phyloP scores from a whole-genome alignment of 2,113 vertebrate species.

The Cranoglanis bouderius region DNA sequence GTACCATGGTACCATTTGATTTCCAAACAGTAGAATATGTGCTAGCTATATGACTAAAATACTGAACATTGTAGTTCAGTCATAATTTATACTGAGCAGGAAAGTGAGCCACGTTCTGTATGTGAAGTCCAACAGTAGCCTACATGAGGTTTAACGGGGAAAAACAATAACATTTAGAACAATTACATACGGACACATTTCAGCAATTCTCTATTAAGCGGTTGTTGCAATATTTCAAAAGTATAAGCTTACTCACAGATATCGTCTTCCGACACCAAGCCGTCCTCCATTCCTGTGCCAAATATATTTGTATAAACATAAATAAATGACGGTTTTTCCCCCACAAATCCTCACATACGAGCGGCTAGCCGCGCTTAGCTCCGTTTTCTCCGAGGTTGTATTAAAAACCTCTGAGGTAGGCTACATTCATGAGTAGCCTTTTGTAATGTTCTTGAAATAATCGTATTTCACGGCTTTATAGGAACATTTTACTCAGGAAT shows the following conservation, averaged over 20 bases:
- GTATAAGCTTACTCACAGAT: constrained; percentile 61
- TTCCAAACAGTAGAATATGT: not conserved
- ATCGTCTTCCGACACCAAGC: constrained; percentile 68
- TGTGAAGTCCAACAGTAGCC: not conserved
- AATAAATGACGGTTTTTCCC: not conserved
- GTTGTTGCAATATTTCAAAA: not conserved
- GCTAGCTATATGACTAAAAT: not conserved
- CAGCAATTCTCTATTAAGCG: not conserved
- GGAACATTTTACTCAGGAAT: not conserved
- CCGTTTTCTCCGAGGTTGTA: not conserved
- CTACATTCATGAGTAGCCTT: not conserved
- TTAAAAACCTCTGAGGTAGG: not conserved
- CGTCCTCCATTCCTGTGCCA: constrained; percentile 49
- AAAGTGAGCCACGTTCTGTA: not conserved
- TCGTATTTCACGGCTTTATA: not conserved
- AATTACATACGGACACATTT: not conserved
- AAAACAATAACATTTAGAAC: not conserved
- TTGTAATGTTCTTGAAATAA: not conserved
- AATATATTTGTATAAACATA: not conserved
- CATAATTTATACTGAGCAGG: not conserved
- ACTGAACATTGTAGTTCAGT: not conserved
- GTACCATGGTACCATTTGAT: not conserved
- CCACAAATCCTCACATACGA: not conserved
- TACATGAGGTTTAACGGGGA: too few relatives aligned
- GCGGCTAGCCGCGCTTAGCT: not conserved